These are phyloP conservation scores for Elaphurus davidianus DNA, from an alignment of 2,113 vertebrate genomes.

Conservation along the genomic window DNA sequence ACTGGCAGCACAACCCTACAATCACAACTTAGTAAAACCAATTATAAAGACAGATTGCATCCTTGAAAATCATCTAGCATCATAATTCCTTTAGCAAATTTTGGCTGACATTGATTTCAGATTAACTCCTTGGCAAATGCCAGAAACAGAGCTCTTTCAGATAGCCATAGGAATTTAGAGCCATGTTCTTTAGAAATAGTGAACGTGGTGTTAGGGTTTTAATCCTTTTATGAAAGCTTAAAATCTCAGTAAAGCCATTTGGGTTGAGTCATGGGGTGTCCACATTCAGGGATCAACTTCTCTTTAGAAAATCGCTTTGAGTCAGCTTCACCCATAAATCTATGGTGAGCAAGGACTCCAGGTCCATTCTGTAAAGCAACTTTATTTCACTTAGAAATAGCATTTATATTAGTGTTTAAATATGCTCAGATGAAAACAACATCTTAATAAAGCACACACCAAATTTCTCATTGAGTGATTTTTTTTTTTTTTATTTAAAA, in stretches of 20 bases:
- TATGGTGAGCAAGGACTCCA: not conserved
- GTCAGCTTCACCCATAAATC: not conserved
- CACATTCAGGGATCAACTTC: not conserved
- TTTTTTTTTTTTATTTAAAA: not conserved
- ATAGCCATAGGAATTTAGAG: not conserved
- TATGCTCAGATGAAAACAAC: not conserved
- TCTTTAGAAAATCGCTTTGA: not conserved
- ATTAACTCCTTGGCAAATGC: not conserved
- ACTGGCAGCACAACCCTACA: not conserved
- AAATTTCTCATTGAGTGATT: not conserved
- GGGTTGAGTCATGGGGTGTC: not conserved
- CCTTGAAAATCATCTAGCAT: not conserved
- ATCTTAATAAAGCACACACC: not conserved
- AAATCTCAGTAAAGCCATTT: not conserved
- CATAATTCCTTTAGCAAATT: not conserved
- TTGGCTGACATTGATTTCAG: not conserved
- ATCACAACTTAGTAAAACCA: not conserved
- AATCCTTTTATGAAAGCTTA: not conserved
- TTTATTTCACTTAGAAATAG: not conserved
- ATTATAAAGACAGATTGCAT: not conserved
- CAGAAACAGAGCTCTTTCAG: not conserved
- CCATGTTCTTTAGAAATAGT: not conserved
- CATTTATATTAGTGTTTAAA: not conserved
- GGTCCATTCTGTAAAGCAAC: not conserved
- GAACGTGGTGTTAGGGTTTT: not conserved